Base-by-base conservation (phyloP, 2,888 invertebrate species). In the Bimastos eiseni region DNA sequence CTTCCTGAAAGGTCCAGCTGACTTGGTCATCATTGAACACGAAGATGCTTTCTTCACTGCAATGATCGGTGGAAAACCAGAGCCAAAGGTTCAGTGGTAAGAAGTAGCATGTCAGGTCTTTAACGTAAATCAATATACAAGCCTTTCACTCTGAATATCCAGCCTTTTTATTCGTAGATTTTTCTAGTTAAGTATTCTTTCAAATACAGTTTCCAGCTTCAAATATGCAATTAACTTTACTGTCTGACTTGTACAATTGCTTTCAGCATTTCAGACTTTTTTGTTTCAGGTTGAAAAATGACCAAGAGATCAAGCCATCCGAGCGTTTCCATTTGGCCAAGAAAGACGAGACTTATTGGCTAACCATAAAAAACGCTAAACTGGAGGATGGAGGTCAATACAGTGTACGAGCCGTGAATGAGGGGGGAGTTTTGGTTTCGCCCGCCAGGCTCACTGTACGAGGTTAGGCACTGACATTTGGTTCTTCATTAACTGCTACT, bases 261-360 rank as follows among this genome's bases (percentile, higher is more conserved):
- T 70, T 70, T 70, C n/a, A n/a, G 70, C 70, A 70, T n/a, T 30
- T 30, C 30, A 70, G 70, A 70, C 13, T 30, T 70, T 70, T 70
- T 70, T 8, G 8, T 70, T 86, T 86, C 37, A 86, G 86, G 86
- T 86, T 86, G 36, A 86, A 86, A 86, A 24, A 37, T 86, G 36
- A 24, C 21, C 36, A 24, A 4, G 34, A 36, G 17, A 34, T 86
- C 86, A 86, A 36, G 24, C 34, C 86, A 4, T 86, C 86, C 0
- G 86, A 86, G 24, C 19, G 17, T n/a, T 37, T 34, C 11, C 15
- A 36, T 24, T 21, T 86, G 36, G 24, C 86, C 34, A 86, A 37
- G 36, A 86, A 17, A 86, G 86, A 36, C 86, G 4, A 34, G 3
- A 86, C 37, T 33, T 17, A 86, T 17, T 86, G 36, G 34, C 86